Evolutionary conservation across 2,113 vertebrate genomes (phyloP).

Genomic region (Tetraodon nigroviridis): DNA sequence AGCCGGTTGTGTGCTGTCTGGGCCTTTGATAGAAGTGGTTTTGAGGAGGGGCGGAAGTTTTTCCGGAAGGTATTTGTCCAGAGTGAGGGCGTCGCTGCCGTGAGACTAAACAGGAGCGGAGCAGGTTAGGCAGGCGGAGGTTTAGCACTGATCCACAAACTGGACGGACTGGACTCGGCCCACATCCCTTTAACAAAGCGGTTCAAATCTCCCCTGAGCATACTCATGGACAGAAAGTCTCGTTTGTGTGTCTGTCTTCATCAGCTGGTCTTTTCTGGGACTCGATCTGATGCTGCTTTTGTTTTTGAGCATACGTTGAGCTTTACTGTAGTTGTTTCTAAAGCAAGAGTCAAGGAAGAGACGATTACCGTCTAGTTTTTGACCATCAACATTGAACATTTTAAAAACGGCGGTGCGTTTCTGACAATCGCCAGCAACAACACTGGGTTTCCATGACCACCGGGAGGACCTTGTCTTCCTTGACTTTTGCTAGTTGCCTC

Average conservation of each 20-base stretch:
- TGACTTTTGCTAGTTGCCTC: constrained; percentile 13
- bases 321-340: constrained; percentile 17
- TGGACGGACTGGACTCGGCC: constrained; percentile 7
- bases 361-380: constrained; percentile 22
- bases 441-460: neutral
- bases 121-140: constrained; percentile 22
- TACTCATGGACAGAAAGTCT: neutral
- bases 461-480: constrained; percentile 39
- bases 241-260: neutral
- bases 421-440: neutral
- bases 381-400: constrained; percentile 30
- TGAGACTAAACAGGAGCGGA: constrained; percentile 58
- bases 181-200: constrained; percentile 9
- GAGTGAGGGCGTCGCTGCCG: constrained; percentile 46
- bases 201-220: neutral
- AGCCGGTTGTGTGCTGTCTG: constrained; percentile 44
- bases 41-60: constrained; percentile 60
- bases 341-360: constrained; percentile 32
- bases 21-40: constrained; percentile 65
- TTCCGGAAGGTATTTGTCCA: constrained; percentile 56
- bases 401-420: constrained; percentile 46
- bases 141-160: constrained; percentile 23
- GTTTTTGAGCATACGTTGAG: constrained; percentile 11
- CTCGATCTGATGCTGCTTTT: neutral
- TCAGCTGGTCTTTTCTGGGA: neutral